Percentiles rank a stretch among this genome's conserved stretches.
Conservation (phyloP, 2,113 vertebrate species). For the Phyllostomus discolor region DNA sequence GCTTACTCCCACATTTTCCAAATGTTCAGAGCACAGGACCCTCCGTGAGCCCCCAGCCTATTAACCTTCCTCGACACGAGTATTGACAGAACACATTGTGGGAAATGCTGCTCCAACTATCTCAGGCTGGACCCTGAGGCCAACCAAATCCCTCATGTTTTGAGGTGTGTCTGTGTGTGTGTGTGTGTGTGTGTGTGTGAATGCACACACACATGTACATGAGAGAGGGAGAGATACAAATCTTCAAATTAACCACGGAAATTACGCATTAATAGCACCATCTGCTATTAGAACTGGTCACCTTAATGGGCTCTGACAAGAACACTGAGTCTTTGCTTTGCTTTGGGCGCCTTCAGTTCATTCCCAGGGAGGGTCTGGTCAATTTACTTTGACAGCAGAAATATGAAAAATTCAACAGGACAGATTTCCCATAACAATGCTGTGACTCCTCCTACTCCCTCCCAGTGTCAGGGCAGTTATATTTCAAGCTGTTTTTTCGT, state of each 20-base stretch:
- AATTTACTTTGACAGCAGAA: conserved; percentile 63
- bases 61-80: neutral
- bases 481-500: conserved; percentile 36
- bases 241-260: conserved; percentile 38
- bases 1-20: neutral
- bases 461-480: neutral
- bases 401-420: conserved; percentile 54
- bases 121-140: neutral
- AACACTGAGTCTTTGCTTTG: conserved; percentile 60
- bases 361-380: conserved; percentile 38
- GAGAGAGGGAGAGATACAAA: neutral
- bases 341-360: conserved; percentile 41
- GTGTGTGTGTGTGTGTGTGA: neutral
- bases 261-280: conserved; percentile 11
- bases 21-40: neutral
- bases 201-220: neutral
- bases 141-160: neutral
- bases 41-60: neutral
- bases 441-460: neutral
- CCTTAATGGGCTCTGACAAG: conserved; percentile 52
- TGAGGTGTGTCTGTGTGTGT: neutral
- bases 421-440: neutral
- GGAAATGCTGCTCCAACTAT: neutral
- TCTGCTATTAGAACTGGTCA: conserved; percentile 20
- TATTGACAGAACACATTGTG: neutral